phyloP scores from a whole-genome alignment of 1,140 invertebrate genomes.

The Episyrphus balteatus region DNA sequence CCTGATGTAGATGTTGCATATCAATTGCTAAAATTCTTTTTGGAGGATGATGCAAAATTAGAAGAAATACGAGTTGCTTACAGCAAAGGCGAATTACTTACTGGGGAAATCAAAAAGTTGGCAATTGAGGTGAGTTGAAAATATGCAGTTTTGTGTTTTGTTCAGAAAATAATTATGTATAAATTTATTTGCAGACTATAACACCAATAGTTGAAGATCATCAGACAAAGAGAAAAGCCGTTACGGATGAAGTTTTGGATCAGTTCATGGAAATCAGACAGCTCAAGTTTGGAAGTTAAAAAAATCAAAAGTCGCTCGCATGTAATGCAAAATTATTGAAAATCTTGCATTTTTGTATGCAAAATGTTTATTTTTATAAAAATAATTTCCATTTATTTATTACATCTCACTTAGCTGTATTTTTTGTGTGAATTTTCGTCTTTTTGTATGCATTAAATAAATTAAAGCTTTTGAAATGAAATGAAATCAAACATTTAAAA shows the following conservation, averaged over 20 bases:
- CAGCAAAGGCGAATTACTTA: slow-evolving; percentile 78
- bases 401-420: no score
- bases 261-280: slow-evolving; percentile 77
- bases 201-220: slow-evolving; percentile 66
- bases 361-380: no score
- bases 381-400: no score
- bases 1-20: slow-evolving; percentile 93
- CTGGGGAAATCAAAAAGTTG: slow-evolving; percentile 89
- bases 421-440: no score
- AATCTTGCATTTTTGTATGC: no score
- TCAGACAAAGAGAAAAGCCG: slow-evolving; percentile 63
- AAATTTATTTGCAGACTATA: slow-evolving; percentile 26
- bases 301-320: no score
- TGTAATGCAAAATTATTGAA: no score
- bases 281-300: slow-evolving; percentile 45
- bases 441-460: no score
- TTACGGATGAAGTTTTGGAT: slow-evolving; percentile 79
- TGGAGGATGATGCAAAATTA: slow-evolving; percentile 86
- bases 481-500: no score
- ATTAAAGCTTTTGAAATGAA: no score
- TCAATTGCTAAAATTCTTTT: slow-evolving; percentile 92
- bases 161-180: neutral
- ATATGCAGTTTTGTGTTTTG: neutral
- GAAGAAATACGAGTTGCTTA: slow-evolving; percentile 76
- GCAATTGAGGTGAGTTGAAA: slow-evolving; percentile 54